A percentile compares a stretch with the other conserved stretches of the same genome.
Evolutionary conservation across 2,797 vertebrate genomes (phyloP).

Genomic region (Heteromormyrus szaboi): DNA sequence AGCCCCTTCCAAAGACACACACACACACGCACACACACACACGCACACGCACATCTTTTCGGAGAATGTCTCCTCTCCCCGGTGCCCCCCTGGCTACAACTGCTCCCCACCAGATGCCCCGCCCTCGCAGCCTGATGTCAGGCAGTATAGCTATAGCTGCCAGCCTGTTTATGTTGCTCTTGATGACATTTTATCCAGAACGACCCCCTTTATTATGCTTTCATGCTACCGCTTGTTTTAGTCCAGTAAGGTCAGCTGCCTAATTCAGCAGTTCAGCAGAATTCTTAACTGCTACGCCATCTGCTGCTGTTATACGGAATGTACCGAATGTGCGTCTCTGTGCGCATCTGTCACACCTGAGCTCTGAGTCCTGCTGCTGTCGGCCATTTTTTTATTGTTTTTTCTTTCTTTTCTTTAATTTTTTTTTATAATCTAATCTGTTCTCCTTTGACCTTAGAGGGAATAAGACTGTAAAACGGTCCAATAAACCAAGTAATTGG

Average conservation of each 20-base stretch:
- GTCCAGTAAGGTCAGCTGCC: not conserved
- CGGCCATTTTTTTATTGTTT: not conserved
- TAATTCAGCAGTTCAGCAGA: not conserved
- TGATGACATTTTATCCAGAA: not conserved
- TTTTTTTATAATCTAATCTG: constrained; percentile 1
- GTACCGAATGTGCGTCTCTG: not conserved
- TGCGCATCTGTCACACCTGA: not conserved
- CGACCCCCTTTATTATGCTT: not conserved
- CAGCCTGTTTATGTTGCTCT: not conserved
- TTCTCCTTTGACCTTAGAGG: not conserved
- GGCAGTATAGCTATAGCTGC: not conserved
- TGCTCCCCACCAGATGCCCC: not conserved
- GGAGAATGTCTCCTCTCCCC: not conserved
- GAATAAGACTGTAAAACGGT: constrained; percentile 44
- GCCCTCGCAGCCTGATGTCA: not conserved
- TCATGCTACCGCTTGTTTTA: not conserved
- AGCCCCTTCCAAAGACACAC: not conserved
- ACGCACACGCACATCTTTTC: not conserved
- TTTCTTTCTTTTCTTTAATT: not conserved
- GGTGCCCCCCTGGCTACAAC: not conserved
- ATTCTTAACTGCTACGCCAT: not conserved
- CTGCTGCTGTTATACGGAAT: not conserved
- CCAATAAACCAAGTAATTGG: constrained; percentile 56
- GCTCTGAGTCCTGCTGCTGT: not conserved
- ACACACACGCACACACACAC: constrained; percentile 20